A percentile compares a stretch with the other conserved stretches of the same genome.
These are phyloP conservation scores for Drosophila neonasuta DNA, from an alignment of 2,888 invertebrate genomes.

Conservation along the genomic window DNA sequence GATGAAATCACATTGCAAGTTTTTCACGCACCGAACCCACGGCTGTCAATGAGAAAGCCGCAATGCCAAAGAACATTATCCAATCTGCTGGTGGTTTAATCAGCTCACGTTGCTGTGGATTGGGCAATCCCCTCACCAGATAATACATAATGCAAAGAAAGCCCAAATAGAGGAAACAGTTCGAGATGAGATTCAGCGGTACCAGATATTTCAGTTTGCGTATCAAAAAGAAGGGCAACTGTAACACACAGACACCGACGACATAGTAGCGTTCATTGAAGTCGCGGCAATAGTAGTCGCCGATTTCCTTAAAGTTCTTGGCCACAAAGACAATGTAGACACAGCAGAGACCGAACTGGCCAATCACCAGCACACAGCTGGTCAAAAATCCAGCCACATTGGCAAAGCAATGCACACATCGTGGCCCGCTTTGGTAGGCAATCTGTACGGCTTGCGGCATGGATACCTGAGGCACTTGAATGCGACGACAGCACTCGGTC, in stretches of 20 bases:
- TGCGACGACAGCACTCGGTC: conserved; percentile 67
- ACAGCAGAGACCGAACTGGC: conserved; percentile 97
- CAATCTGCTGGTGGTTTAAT: conserved; percentile 83
- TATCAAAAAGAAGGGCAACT: conserved; percentile 88
- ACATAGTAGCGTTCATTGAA: conserved; percentile 83
- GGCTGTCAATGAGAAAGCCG: conserved; percentile 93
- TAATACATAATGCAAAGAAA: conserved; percentile 88
- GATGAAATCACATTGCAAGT: background rate
- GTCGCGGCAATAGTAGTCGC: conserved; percentile 83
- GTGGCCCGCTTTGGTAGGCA: conserved; percentile 58
- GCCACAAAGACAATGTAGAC: conserved; percentile 97
- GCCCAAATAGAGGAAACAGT: conserved; percentile 83
- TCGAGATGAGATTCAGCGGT: conserved; percentile 95
- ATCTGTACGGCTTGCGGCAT: conserved; percentile 64
- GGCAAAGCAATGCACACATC: conserved; percentile 55
- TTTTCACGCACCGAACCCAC: conserved; percentile 87
- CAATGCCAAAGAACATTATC: conserved; percentile 94
- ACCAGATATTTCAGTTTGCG: conserved; percentile 91
- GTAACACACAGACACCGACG: conserved; percentile 85
- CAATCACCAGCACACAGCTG: conserved; percentile 90
- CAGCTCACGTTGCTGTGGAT: conserved; percentile 77
- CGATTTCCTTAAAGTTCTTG: conserved; percentile 89
- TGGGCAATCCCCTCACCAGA: conserved; percentile 86
- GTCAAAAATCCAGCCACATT: conserved; percentile 82
- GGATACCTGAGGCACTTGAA: conserved; percentile 62